Evolutionary conservation across 30 jellyfish, hydroid and myxozoan genomes (phyloP).

Genomic region (Pelagia noctiluca): DNA sequence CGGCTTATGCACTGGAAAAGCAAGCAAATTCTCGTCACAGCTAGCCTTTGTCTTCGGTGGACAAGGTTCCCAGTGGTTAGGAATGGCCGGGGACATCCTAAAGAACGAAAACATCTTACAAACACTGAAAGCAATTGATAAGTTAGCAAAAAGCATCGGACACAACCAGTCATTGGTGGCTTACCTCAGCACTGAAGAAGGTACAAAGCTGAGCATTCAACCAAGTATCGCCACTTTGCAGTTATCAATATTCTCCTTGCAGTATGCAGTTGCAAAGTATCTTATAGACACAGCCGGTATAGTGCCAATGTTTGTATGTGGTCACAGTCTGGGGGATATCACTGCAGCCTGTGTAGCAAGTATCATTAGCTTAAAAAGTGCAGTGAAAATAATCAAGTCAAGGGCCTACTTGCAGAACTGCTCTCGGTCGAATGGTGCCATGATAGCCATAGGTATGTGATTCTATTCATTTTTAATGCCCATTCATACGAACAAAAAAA

Average conservation of each 20-base stretch:
- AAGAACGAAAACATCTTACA: not conserved
- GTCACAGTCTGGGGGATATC: too few species aligned
- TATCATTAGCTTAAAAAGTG: too few species aligned
- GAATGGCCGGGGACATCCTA: constrained; percentile 21
- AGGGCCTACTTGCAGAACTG: too few species aligned
- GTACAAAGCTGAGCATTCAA: not conserved
- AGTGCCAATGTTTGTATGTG: constrained; percentile 32
- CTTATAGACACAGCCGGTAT: constrained; percentile 23
- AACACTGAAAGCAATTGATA: constrained; percentile 3
- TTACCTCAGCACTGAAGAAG: not conserved
- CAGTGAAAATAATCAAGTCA: too few species aligned
- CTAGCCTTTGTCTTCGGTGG: constrained; percentile 71
- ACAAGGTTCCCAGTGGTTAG: constrained; percentile 43
- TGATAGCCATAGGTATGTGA: too few species aligned
- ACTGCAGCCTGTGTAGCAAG: too few species aligned
- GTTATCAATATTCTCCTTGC: constrained; percentile 40
- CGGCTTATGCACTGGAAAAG: constrained; percentile 29
- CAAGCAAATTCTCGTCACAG: constrained; percentile 8
- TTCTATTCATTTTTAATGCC: too few species aligned
- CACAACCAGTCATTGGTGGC: constrained; percentile 12
- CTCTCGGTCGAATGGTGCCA: too few species aligned
- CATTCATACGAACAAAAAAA: too few species aligned
- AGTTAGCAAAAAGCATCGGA: constrained; percentile 4
- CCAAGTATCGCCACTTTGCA: constrained; percentile 22
- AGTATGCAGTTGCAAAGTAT: constrained; percentile 49